Evolutionary conservation across 2,113 vertebrate genomes (phyloP).

Genomic region (Chaetodon trifascialis): DNA sequence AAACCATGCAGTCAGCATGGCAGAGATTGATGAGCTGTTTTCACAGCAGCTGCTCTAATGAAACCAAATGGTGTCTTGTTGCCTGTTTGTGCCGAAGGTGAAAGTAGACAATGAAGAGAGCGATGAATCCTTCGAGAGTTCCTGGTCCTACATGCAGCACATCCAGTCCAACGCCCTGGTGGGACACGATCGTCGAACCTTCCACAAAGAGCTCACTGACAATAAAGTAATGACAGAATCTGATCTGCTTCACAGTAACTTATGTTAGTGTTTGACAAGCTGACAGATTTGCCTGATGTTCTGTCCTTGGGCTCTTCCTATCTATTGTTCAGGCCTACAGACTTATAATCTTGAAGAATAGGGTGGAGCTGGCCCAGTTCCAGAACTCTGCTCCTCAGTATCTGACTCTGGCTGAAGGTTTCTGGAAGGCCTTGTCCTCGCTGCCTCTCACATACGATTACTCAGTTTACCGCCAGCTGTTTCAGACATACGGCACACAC

Average conservation of each 20-base stretch:
- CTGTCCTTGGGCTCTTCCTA: neutral
- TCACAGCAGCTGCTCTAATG: neutral
- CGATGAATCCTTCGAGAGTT: slow-evolving; percentile 91
- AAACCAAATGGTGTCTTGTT: neutral
- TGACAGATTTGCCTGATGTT: neutral
- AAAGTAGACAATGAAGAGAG: slow-evolving; percentile 90
- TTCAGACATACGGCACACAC: slow-evolving; percentile 92
- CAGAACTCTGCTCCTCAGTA: slow-evolving; percentile 91
- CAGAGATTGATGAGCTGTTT: neutral
- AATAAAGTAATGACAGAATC: slow-evolving; percentile 58
- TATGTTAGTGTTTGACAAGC: neutral
- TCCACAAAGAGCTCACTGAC: slow-evolving; percentile 75
- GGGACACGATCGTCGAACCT: slow-evolving; percentile 76
- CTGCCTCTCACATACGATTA: slow-evolving; percentile 91
- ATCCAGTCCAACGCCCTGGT: slow-evolving; percentile 57
- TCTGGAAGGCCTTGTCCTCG: slow-evolving; percentile 90
- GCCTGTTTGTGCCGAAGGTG: slow-evolving; percentile 81
- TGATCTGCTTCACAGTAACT: too few relatives aligned
- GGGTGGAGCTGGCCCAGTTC: slow-evolving; percentile 94
- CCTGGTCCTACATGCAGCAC: slow-evolving; percentile 90
- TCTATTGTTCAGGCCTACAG: slow-evolving; percentile 82
- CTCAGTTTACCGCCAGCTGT: slow-evolving; percentile 83
- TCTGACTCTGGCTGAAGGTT: slow-evolving; percentile 88
- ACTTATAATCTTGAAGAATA: slow-evolving; percentile 90
- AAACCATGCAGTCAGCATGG: neutral